Evolutionary conservation across 35 echinoderm and acorn worm species (phyloP).

Genomic region (Chiridota heheva): DNA sequence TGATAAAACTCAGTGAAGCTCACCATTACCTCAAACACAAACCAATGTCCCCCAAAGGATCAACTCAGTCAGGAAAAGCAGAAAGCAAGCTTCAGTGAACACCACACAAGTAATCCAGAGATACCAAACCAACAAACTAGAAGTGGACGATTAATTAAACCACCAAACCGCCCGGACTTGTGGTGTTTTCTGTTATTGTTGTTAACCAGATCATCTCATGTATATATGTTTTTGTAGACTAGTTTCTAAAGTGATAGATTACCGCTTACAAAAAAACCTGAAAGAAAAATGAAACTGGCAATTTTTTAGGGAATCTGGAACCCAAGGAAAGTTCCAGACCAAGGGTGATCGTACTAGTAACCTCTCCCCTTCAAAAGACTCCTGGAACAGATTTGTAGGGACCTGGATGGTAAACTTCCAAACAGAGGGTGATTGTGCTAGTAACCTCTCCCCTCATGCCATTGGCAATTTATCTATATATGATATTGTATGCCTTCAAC

Average conservation of each 20-base stretch:
- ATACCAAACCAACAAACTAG: not conserved
- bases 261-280: not conserved
- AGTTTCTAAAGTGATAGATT: slow-evolving; percentile 2
- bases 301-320: not conserved
- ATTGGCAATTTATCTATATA: too few relatives aligned
- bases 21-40: not conserved
- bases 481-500: too few relatives aligned
- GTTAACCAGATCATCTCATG: not conserved
- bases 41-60: not conserved
- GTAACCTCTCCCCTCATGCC: slow-evolving; percentile 38
- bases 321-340: not conserved
- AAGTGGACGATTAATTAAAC: not conserved
- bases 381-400: not conserved
- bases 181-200: not conserved
- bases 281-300: not conserved
- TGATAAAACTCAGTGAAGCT: too few relatives aligned
- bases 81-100: not conserved
- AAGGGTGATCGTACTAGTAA: too few relatives aligned
- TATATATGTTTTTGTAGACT: slow-evolving; percentile 1
- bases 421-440: slow-evolving; percentile 28
- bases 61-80: not conserved
- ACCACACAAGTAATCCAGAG: too few relatives aligned
- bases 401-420: slow-evolving; percentile 50
- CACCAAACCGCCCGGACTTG: slow-evolving; percentile 20
- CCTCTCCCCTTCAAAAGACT: not conserved